A percentile compares a stretch with the other conserved stretches of the same genome.
These are phyloP conservation scores for Marcusenius ussheri DNA, from an alignment of 2,113 vertebrate species.

Conservation along the genomic window DNA sequence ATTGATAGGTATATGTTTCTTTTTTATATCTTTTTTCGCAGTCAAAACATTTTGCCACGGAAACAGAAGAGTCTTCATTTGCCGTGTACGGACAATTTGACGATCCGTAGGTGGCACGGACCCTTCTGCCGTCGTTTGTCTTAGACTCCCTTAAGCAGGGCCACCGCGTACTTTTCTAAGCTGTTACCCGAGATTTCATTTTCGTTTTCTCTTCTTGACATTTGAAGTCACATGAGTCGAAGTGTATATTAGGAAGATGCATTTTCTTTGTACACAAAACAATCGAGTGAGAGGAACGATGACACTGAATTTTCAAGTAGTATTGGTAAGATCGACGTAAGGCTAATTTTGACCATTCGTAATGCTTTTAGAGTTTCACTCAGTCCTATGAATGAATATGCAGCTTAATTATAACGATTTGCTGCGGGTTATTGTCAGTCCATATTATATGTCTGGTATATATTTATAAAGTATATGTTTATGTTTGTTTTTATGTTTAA, in stretches of 20 bases:
- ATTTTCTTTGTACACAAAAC: background rate
- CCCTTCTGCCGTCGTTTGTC: background rate
- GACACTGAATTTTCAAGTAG: background rate
- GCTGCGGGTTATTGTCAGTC: background rate
- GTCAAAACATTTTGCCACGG: background rate
- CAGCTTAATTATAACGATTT: background rate
- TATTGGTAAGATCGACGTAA: background rate
- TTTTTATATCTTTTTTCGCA: background rate
- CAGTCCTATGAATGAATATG: background rate
- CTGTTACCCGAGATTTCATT: background rate
- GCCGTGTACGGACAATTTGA: background rate
- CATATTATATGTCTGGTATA: background rate
- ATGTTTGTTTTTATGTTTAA: background rate
- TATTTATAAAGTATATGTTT: background rate
- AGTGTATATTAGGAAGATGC: background rate
- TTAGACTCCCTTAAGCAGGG: background rate
- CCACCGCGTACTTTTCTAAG: background rate
- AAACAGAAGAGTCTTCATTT: background rate
- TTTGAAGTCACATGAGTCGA: background rate
- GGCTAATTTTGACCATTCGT: background rate
- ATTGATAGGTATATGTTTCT: no score
- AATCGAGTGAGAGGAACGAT: background rate
- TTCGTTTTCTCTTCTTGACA: constrained; percentile 4
- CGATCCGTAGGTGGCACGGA: background rate
- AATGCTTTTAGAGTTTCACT: background rate